These are phyloP conservation scores for Gephyroberyx darwinii DNA, from an alignment of 2,797 vertebrate species.

Conservation along the genomic window DNA sequence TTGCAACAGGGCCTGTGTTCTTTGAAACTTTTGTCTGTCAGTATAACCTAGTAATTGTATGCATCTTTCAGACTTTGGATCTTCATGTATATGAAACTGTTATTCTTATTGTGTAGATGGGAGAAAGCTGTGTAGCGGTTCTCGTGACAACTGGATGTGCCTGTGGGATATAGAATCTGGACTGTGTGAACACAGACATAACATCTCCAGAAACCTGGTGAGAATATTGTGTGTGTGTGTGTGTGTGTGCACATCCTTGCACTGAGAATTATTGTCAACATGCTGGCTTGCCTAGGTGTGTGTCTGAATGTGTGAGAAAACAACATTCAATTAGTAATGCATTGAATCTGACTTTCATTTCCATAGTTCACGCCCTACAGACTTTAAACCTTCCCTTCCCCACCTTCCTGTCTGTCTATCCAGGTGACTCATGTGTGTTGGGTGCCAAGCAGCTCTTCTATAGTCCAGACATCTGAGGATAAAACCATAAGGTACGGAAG, in stretches of 20 bases:
- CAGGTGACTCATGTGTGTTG: slow-evolving; percentile 97
- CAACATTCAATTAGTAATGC: slow-evolving; percentile 24
- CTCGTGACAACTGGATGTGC: slow-evolving; percentile 93
- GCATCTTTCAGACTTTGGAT: slow-evolving; percentile 2
- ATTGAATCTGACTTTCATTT: slow-evolving; percentile 9
- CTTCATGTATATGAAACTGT: background rate
- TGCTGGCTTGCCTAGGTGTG: slow-evolving; percentile 8
- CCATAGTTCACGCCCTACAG: slow-evolving; percentile 14
- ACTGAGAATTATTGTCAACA: slow-evolving; percentile 5
- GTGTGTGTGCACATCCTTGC: background rate
- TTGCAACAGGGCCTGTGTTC: background rate
- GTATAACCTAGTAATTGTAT: background rate
- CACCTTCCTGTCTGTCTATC: slow-evolving; percentile 44
- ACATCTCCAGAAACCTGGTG: slow-evolving; percentile 95
- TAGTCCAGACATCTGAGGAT: slow-evolving; percentile 92
- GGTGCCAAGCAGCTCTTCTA: slow-evolving; percentile 85
- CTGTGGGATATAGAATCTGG: slow-evolving; percentile 93
- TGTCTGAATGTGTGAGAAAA: slow-evolving; percentile 17
- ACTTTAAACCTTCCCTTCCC: slow-evolving; percentile 29
- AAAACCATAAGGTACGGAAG: slow-evolving; percentile 89
- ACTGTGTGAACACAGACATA: slow-evolving; percentile 84
- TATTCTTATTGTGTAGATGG: slow-evolving; percentile 79
- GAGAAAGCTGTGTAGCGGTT: slow-evolving; percentile 89
- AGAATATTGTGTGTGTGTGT: slow-evolving; percentile 33
- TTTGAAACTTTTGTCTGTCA: background rate